Conservation (phyloP, 2,797 vertebrate genomes). For the Chrysolophus pictus region DNA sequence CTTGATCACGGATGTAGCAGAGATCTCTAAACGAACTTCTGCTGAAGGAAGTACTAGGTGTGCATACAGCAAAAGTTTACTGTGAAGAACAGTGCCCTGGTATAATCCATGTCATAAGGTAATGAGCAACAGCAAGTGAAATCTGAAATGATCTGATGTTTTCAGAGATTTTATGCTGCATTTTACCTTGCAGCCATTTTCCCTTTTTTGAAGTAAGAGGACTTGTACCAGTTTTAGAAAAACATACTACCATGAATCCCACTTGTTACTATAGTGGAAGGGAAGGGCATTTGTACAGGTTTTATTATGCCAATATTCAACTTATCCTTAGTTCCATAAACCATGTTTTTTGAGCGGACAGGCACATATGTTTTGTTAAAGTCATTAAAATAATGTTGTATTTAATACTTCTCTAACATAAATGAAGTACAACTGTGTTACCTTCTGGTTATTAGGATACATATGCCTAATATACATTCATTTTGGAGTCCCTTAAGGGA, state of each 20-base stretch:
- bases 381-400: constrained; percentile 61
- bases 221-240: background rate
- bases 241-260: background rate
- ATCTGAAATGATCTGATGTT: background rate
- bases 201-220: background rate
- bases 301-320: background rate
- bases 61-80: background rate
- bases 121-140: constrained; percentile 8
- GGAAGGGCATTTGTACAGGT: background rate
- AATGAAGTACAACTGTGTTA: constrained; percentile 63
- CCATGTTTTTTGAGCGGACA: constrained; percentile 1
- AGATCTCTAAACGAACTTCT: background rate
- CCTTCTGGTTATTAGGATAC: constrained; percentile 54
- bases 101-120: background rate
- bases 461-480: constrained; percentile 68
- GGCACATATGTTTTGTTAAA: constrained; percentile 47
- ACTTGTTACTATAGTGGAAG: background rate
- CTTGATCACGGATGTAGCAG: background rate
- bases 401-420: constrained; percentile 67
- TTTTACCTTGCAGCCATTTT: background rate
- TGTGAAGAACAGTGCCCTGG: background rate
- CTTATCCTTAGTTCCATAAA: background rate
- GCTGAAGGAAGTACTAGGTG: background rate
- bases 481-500: constrained; percentile 71
- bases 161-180: background rate